phyloP scores from a whole-genome alignment of 2,113 vertebrate genomes.

The Bufo gargarizans region DNA sequence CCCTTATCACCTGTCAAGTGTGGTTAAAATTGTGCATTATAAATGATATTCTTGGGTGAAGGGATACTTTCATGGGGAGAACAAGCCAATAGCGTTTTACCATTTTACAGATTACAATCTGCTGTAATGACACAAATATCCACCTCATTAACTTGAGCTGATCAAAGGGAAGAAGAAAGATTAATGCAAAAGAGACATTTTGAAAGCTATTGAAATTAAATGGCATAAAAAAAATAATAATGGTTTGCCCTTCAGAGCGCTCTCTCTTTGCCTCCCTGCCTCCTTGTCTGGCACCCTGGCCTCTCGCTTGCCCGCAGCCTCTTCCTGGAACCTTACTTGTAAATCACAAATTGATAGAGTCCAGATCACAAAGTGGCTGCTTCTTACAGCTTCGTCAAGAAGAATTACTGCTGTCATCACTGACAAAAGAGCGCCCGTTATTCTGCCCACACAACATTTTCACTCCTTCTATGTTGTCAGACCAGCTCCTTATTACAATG shows the following conservation, averaged over 20 bases:
- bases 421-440: constrained; percentile 48
- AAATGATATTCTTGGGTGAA: too few relatives aligned
- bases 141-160: too few relatives aligned
- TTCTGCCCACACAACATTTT: constrained; percentile 45
- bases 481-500: constrained; percentile 51
- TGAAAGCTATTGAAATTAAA: too few relatives aligned
- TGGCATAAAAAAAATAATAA: constrained; percentile 11
- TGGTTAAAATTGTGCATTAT: too few relatives aligned
- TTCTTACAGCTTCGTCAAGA: constrained; percentile 50
- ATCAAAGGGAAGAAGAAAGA: too few relatives aligned
- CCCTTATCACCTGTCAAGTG: neutral
- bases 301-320: constrained; percentile 2
- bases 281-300: constrained; percentile 15
- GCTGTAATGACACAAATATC: too few relatives aligned
- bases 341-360: constrained; percentile 58
- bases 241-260: neutral
- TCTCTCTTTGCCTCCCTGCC: neutral
- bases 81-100: too few relatives aligned
- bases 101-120: too few relatives aligned
- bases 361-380: constrained; percentile 49
- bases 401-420: constrained; percentile 51
- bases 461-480: constrained; percentile 51
- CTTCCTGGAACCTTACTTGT: constrained; percentile 51
- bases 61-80: too few relatives aligned
- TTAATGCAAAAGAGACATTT: too few relatives aligned